Evolutionary conservation across 2,113 vertebrate genomes (phyloP), one percentile per base, ranked within the genome.

Genomic region (Carettochelys insculpta): DNA sequence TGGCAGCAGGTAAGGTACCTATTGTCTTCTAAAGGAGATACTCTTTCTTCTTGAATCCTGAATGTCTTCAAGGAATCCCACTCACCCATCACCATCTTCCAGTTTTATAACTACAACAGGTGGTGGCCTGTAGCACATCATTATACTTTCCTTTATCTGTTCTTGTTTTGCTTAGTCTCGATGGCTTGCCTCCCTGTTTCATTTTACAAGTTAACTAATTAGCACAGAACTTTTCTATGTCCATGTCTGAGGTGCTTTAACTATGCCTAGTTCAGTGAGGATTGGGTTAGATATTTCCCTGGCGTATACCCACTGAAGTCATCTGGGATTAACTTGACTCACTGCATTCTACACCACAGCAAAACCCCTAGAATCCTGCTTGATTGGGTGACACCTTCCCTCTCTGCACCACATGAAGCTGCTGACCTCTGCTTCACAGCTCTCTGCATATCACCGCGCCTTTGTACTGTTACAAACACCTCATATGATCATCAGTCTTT

Each of bases 281-380:
- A 47, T 22, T 68, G 61, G 38, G 24, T 73, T 43, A 73, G 38
- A 45, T 24, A 45, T 45, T 27, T 45, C 71, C 24, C 24, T 27
- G 22, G 24, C 13, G 25, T 75, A 27, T 25, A 41, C 24, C 10
- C 71, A 45, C 3, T 4, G 71, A 73, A 68, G n/a, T 68, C n/a
- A 56, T 86, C 41, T 82, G 80, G 82, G 88, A 45, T n/a, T 45
- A 54, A 10, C 25, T 86, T 93, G 93, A 88, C 27, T 86, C 83
- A 85, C 48, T 83, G 52, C 16, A 19, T 92, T 94, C 85, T 90
- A 90, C 88, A 53, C 12, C 41, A 73, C 31, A 68, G 80, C 7
- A 90, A 83, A 80, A 90, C n/a, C 85, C 81, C n/a, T n/a, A 5
- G 58, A 88, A 34, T 76, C 54, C n/a, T 50, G 14, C n/a, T 93